Evolutionary conservation across 2,888 invertebrate species (phyloP).

Genomic region (Psylliodes chrysocephalus): DNA sequence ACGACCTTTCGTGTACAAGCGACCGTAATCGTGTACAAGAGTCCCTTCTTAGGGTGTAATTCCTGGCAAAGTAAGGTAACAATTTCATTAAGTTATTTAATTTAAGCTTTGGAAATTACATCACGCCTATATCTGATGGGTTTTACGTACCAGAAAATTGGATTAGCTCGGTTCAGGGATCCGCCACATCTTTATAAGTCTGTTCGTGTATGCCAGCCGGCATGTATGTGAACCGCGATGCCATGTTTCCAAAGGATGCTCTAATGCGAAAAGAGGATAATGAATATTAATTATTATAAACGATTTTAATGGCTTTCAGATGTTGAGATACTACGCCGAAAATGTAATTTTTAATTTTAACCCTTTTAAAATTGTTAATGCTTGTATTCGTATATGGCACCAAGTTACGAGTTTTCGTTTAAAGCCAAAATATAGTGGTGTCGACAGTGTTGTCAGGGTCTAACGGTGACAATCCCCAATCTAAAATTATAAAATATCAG

Average conservation of each 20-base stretch:
- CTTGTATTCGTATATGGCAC: too few relatives aligned
- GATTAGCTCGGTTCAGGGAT: slow-evolving; percentile 33
- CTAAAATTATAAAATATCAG: too few relatives aligned
- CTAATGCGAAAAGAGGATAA: too few relatives aligned
- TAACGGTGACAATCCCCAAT: too few relatives aligned
- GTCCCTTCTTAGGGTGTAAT: slow-evolving; percentile 7
- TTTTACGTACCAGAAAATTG: slow-evolving; percentile 39
- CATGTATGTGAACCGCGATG: slow-evolving; percentile 2
- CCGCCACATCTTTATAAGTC: slow-evolving; percentile 31
- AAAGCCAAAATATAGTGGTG: too few relatives aligned
- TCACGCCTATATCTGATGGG: slow-evolving; percentile 32
- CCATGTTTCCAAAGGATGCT: not conserved
- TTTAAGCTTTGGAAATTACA: slow-evolving; percentile 35
- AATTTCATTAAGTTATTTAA: slow-evolving; percentile 37
- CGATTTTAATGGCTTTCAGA: too few relatives aligned
- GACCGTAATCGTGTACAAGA: not conserved
- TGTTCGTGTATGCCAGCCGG: not conserved
- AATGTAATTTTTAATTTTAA: too few relatives aligned
- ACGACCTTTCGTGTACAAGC: not conserved
- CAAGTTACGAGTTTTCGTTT: too few relatives aligned
- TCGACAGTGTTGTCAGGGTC: too few relatives aligned
- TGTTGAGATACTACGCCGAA: too few relatives aligned
- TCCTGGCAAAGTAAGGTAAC: slow-evolving; percentile 34
- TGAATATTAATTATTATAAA: too few relatives aligned
- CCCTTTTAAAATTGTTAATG: too few relatives aligned